Conservation (phyloP, 2,113 vertebrate species). For the Meriones unguiculatus region DNA sequence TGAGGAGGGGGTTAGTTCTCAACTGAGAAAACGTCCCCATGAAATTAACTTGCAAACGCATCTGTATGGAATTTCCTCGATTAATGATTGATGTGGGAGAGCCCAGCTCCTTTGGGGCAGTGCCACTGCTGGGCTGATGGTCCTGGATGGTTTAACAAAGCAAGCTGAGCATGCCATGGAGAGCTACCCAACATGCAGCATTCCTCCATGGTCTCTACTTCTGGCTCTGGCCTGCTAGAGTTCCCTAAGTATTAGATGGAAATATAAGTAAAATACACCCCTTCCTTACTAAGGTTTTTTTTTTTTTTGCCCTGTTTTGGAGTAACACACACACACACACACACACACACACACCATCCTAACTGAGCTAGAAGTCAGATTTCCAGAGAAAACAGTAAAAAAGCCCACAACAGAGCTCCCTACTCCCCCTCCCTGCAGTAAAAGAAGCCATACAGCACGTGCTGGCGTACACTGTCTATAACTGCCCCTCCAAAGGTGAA, state of each 20-base stretch:
- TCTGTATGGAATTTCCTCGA: too few species aligned
- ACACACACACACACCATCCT: too few species aligned
- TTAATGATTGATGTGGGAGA: not conserved
- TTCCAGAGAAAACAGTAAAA: not conserved
- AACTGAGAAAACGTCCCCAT: not conserved
- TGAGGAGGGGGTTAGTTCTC: rapidly evolving
- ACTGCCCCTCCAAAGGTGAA: not conserved
- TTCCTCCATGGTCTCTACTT: too few species aligned
- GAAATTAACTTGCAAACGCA: not conserved
- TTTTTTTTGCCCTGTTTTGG: not conserved
- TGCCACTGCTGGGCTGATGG: rapidly evolving
- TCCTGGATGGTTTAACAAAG: not conserved
- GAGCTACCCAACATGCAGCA: not conserved
- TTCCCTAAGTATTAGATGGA: not conserved
- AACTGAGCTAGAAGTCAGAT: too few species aligned
- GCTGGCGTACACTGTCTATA: not conserved
- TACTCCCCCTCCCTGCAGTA: rapidly evolving
- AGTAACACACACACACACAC: too few species aligned
- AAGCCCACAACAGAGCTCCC: too few species aligned
- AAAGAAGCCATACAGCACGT: too few species aligned
- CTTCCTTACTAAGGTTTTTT: not conserved
- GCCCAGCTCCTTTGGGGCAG: too few species aligned
- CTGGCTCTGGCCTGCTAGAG: not conserved
- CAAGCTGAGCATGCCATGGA: not conserved
- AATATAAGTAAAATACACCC: not conserved